Conservation (phyloP, 1,140 invertebrate species). For the Sitobion miscanthi region DNA sequence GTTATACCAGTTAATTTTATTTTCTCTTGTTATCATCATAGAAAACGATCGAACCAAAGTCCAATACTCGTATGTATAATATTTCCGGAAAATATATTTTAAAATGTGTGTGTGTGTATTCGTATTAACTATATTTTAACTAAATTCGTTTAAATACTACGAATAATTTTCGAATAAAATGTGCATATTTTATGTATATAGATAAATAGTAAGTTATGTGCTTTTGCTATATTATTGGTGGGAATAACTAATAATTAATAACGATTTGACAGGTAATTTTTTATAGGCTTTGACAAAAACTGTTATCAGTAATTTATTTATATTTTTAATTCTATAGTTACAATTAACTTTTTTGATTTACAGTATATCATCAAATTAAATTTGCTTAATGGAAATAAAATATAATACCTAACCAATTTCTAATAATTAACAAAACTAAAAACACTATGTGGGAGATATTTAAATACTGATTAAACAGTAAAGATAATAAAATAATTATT, state of each 20-base stretch:
- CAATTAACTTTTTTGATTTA: neutral
- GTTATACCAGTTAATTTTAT: slow-evolving; percentile 33
- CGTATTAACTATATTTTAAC: neutral
- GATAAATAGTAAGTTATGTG: neutral
- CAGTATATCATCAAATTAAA: neutral
- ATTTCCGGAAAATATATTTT: neutral
- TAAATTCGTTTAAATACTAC: neutral
- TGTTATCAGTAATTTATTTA: neutral
- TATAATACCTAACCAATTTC: neutral
- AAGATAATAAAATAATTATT: too few relatives aligned
- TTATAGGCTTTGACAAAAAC: neutral
- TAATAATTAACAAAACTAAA: neutral
- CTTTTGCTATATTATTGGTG: neutral
- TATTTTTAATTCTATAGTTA: neutral
- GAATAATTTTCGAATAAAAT: neutral
- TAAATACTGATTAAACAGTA: neutral
- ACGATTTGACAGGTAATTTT: neutral
- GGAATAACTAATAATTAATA: neutral
- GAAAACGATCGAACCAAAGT: neutral
- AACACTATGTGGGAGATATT: neutral
- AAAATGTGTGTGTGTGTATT: neutral
- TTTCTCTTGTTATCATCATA: slow-evolving; percentile 13
- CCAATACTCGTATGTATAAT: neutral
- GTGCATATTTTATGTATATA: neutral
- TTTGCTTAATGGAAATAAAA: neutral